Percentiles rank a stretch among this genome's conserved stretches.
Evolutionary conservation across 2,888 invertebrate species (phyloP).

Genomic region (Heliothis peltigera): DNA sequence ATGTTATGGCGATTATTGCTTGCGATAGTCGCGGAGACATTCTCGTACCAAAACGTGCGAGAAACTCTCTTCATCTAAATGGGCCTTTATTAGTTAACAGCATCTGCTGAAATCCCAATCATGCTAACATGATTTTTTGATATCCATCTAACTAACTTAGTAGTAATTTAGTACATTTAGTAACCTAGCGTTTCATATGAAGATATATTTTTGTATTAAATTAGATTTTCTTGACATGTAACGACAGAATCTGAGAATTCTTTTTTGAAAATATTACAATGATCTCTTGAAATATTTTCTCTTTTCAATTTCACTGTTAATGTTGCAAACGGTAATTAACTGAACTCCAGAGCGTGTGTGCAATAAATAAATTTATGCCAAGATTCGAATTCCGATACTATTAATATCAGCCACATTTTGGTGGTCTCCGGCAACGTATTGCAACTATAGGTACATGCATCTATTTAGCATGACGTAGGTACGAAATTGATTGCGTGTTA

Average conservation of each 20-base stretch:
- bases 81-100: too few species aligned
- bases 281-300: not conserved
- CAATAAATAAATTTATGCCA: not conserved
- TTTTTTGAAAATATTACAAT: slow-evolving; percentile 3
- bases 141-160: too few species aligned
- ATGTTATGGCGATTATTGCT: too few species aligned
- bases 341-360: not conserved
- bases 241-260: too few species aligned
- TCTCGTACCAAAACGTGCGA: too few species aligned
- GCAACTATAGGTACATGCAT: slow-evolving; percentile 8
- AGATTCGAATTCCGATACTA: not conserved
- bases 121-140: too few species aligned
- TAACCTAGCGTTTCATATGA: not conserved
- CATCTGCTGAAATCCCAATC: too few species aligned
- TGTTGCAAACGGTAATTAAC: not conserved
- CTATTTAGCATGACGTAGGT: slow-evolving; percentile 31
- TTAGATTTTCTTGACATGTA: too few species aligned
- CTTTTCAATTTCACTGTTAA: not conserved
- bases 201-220: not conserved
- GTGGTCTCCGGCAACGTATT: slow-evolving; percentile 5
- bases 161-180: too few species aligned
- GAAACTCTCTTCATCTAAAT: too few species aligned
- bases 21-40: too few species aligned
- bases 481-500: slow-evolving; percentile 24
- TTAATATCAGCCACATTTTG: not conserved